Evolutionary conservation across 2,113 vertebrate genomes (phyloP).

Genomic region (Gopherus flavomarginatus): DNA sequence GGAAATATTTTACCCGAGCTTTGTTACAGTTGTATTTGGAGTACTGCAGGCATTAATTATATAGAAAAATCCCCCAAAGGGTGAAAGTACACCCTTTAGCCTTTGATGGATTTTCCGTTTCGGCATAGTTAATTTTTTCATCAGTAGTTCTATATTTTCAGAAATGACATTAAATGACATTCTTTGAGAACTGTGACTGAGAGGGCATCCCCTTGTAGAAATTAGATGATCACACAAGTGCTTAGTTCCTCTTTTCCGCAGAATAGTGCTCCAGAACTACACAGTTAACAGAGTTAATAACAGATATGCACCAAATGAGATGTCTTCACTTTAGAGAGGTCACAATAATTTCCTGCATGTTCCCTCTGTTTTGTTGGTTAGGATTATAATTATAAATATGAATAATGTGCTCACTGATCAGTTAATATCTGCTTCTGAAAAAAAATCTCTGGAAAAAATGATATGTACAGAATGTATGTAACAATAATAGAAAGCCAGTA

Average conservation of each 20-base stretch:
- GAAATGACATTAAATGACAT: background rate
- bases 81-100: background rate
- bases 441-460: background rate
- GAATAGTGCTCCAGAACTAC: background rate
- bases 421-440: background rate
- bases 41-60: background rate
- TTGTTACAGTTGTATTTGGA: background rate
- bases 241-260: background rate
- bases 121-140: background rate
- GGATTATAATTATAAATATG: background rate
- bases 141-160: background rate
- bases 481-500: background rate
- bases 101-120: background rate
- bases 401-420: background rate
- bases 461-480: background rate
- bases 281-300: background rate
- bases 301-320: background rate
- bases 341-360: accelerated
- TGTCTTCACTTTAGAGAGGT: background rate
- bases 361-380: background rate
- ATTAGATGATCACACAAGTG: background rate
- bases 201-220: background rate
- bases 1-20: background rate
- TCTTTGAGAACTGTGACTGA: background rate
- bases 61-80: background rate